Conservation (phyloP, 2,888 invertebrate species). For the Diogma glabrata region DNA sequence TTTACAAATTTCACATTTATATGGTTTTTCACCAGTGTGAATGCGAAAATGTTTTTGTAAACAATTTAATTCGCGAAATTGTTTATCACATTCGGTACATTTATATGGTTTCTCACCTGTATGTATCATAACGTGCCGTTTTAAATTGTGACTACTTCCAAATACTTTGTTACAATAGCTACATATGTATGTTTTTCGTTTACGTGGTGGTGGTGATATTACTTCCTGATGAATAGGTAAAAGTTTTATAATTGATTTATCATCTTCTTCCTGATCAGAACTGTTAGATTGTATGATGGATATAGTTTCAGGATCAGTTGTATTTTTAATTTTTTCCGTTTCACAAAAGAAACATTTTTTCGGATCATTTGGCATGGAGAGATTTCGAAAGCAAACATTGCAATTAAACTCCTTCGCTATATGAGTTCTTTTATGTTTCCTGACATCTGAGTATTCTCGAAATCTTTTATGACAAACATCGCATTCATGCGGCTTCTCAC, state of each 20-base stretch:
- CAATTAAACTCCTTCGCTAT: neutral
- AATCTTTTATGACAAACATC: slow-evolving; percentile 6
- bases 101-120: slow-evolving; percentile 9
- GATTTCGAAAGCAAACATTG: slow-evolving; percentile 2
- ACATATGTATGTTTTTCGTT: slow-evolving; percentile 3
- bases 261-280: neutral
- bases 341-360: slow-evolving; percentile 8
- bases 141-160: slow-evolving; percentile 7
- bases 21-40: slow-evolving; percentile 8
- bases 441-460: neutral
- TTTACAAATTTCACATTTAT: slow-evolving; percentile 9
- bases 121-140: slow-evolving; percentile 7
- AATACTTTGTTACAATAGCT: slow-evolving; percentile 1
- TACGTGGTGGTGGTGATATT: neutral
- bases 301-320: neutral
- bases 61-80: neutral
- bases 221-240: neutral
- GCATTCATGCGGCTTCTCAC: slow-evolving; percentile 6
- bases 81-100: slow-evolving; percentile 10
- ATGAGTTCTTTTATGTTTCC: slow-evolving; percentile 3
- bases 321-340: neutral
- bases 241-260: neutral
- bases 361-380: slow-evolving; percentile 1
- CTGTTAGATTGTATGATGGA: neutral
- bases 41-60: slow-evolving; percentile 6